Conservation (phyloP, 2,888 invertebrate species). For the Epistrophe grossulariae region DNA sequence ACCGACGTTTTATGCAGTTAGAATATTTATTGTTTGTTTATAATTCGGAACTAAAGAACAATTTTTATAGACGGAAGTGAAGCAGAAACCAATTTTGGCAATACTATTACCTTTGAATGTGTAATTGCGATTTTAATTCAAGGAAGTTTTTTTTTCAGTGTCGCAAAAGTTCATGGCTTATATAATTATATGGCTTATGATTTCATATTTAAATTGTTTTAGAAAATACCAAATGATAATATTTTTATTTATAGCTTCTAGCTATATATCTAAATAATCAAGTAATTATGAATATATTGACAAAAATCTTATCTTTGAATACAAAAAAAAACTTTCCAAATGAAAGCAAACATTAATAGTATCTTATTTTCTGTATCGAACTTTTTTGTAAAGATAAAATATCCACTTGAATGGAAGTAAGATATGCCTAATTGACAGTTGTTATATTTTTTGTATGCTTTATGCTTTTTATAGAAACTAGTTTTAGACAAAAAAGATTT, state of each 20-base stretch:
- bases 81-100: slow-evolving; percentile 11
- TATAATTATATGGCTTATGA: background rate
- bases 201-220: background rate
- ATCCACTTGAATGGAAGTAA: no score
- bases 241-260: background rate
- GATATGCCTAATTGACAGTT: no score
- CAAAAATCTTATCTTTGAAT: no score
- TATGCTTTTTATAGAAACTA: no score
- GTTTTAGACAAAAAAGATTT: no score
- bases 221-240: no score
- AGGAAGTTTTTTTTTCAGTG: slow-evolving; percentile 17
- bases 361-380: no score
- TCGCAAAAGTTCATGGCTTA: slow-evolving; percentile 8
- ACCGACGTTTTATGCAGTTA: background rate
- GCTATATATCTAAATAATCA: no score
- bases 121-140: background rate
- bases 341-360: no score
- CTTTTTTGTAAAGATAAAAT: no score
- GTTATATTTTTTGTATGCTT: no score
- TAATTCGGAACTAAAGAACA: slow-evolving; percentile 9
- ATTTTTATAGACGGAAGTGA: background rate
- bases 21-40: slow-evolving; percentile 29
- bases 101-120: background rate
- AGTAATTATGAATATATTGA: background rate
- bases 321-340: no score